phyloP scores from a whole-genome alignment of 2,113 vertebrate genomes.

The Gymnocephalus cernua region DNA sequence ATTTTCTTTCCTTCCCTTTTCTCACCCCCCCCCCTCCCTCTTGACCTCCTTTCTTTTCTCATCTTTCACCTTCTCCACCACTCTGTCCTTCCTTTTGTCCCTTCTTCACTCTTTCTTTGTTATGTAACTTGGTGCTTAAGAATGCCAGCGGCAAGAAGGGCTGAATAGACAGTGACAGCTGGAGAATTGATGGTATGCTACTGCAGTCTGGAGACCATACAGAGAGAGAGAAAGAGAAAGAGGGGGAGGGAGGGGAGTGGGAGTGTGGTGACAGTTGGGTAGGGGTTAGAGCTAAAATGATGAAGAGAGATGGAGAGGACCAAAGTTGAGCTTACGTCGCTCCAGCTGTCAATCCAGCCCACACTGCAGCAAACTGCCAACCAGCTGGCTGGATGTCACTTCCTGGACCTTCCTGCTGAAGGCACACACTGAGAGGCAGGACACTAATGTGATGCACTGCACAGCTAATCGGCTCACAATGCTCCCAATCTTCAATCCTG shows the following conservation, averaged over 20 bases:
- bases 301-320: slow-evolving; percentile 49
- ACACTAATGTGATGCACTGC: slow-evolving; percentile 52
- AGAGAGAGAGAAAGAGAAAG: neutral
- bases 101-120: slow-evolving; percentile 31
- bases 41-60: slow-evolving; percentile 38
- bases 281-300: slow-evolving; percentile 42
- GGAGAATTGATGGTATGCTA: slow-evolving; percentile 68
- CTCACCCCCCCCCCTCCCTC: neutral
- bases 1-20: slow-evolving; percentile 4
- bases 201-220: slow-evolving; percentile 67
- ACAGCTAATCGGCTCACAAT: slow-evolving; percentile 40
- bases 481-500: slow-evolving; percentile 30
- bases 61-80: slow-evolving; percentile 45
- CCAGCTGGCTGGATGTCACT: slow-evolving; percentile 57
- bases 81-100: slow-evolving; percentile 42
- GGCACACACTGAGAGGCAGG: slow-evolving; percentile 42
- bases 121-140: slow-evolving; percentile 64
- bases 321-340: slow-evolving; percentile 44
- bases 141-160: slow-evolving; percentile 54
- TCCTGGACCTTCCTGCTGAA: slow-evolving; percentile 36
- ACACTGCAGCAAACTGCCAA: slow-evolving; percentile 63
- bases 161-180: slow-evolving; percentile 63
- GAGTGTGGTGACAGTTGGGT: slow-evolving; percentile 30
- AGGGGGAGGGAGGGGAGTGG: neutral
- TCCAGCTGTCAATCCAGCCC: slow-evolving; percentile 60